A percentile compares a stretch with the other conserved stretches of the same genome.
Conservation (phyloP, 2,113 vertebrate genomes). For the Mormyrus iriodes region DNA sequence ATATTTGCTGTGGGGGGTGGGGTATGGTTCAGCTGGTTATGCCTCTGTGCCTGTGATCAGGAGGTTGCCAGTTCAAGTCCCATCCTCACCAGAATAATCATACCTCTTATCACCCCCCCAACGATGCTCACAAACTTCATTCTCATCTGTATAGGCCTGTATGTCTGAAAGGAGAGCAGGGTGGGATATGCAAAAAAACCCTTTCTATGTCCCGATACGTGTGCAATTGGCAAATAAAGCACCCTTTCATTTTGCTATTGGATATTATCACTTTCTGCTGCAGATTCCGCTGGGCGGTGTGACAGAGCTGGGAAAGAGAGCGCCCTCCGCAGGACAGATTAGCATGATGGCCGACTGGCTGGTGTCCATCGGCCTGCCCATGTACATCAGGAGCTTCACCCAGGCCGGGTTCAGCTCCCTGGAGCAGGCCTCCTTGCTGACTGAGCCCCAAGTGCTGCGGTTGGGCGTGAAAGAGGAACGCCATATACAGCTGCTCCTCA, state of each 20-base stretch:
- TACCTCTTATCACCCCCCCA: too few species aligned
- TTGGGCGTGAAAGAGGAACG: slow-evolving; percentile 71
- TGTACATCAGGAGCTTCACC: slow-evolving; percentile 59
- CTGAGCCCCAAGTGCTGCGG: slow-evolving; percentile 64
- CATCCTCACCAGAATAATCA: too few species aligned
- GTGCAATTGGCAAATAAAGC: neutral
- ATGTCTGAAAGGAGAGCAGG: neutral
- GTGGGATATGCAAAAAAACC: neutral
- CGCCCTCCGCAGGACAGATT: slow-evolving; percentile 59
- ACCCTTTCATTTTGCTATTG: neutral
- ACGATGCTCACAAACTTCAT: too few species aligned
- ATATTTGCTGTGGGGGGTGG: neutral
- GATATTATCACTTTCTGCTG: slow-evolving; percentile 11
- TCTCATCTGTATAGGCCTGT: too few species aligned
- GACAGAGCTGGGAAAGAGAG: slow-evolving; percentile 72
- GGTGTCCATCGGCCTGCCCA: slow-evolving; percentile 66
- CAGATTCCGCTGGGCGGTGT: slow-evolving; percentile 77
- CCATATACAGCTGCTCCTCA: slow-evolving; percentile 67
- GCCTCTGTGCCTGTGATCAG: too few species aligned
- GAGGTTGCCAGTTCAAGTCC: too few species aligned
- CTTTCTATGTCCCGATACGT: neutral
- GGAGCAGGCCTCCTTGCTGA: slow-evolving; percentile 72
- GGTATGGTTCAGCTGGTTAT: neutral
- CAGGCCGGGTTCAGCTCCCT: slow-evolving; percentile 64
- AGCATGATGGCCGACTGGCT: slow-evolving; percentile 61